phyloP scores from a whole-genome alignment of 2,113 vertebrate species.

The Prionailurus bengalensis region DNA sequence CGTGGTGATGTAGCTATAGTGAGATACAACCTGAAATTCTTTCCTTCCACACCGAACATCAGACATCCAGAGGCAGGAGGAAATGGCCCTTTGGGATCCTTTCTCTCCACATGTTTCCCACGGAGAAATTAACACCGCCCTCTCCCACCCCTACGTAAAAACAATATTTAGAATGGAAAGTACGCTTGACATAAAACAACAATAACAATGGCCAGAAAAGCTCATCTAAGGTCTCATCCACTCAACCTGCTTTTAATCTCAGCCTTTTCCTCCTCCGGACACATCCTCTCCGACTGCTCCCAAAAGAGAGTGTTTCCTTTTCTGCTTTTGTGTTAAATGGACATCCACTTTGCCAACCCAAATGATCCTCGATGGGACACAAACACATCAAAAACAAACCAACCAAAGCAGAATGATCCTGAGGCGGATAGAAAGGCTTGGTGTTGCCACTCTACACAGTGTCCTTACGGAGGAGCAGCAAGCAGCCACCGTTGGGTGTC shows the following conservation, averaged over 20 bases:
- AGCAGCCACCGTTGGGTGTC: neutral
- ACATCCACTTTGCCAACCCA: neutral
- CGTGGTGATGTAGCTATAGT: accelerated
- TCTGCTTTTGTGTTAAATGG: neutral
- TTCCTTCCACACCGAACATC: neutral
- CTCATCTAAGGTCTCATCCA: conserved; percentile 51
- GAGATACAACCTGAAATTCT: neutral
- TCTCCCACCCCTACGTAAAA: neutral
- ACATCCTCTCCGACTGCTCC: neutral
- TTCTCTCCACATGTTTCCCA: conserved; percentile 41
- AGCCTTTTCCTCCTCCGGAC: conserved; percentile 17
- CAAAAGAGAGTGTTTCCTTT: conserved; percentile 41
- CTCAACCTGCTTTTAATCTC: conserved; percentile 2
- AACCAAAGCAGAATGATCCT: neutral
- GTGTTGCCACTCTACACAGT: accelerated
- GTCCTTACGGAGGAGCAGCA: neutral
- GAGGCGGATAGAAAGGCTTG: neutral
- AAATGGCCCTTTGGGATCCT: neutral
- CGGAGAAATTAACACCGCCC: neutral
- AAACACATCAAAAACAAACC: neutral
- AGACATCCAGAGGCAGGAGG: neutral
- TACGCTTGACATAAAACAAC: conserved; percentile 22
- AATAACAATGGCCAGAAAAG: conserved; percentile 42
- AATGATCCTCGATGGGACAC: neutral
- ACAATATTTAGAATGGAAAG: conserved; percentile 71